phyloP scores from a whole-genome alignment of 2,113 vertebrate genomes.

The Panthera uncia region DNA sequence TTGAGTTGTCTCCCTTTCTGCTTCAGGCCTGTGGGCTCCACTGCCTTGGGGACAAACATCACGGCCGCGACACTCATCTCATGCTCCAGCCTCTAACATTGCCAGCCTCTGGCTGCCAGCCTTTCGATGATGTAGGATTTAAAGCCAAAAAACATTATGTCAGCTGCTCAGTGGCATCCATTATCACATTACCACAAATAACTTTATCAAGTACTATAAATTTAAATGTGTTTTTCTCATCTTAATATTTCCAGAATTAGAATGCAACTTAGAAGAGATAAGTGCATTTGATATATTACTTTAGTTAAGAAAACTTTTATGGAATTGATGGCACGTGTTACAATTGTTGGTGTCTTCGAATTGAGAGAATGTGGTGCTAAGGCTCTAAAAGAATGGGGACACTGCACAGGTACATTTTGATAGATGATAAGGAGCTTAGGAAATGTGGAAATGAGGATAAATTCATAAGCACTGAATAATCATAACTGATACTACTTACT shows the following conservation, averaged over 20 bases:
- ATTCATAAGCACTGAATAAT: slow-evolving; percentile 25
- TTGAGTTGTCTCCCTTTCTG: background rate
- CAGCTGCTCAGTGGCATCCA: background rate
- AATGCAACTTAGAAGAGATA: background rate
- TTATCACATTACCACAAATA: background rate
- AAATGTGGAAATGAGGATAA: slow-evolving; percentile 27
- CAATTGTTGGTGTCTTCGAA: background rate
- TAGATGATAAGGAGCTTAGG: slow-evolving; percentile 17
- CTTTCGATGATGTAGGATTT: background rate
- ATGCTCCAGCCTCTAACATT: background rate
- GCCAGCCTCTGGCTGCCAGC: background rate
- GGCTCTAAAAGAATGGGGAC: background rate
- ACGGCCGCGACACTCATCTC: background rate
- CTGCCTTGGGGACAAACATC: background rate
- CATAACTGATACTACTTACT: slow-evolving; percentile 18
- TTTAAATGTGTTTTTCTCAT: background rate
- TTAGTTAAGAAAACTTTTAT: background rate
- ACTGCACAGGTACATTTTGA: background rate
- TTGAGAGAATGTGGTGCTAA: background rate
- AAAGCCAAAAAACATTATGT: background rate
- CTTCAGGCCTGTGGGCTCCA: background rate
- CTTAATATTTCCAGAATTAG: slow-evolving; percentile 25
- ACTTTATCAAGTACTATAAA: background rate
- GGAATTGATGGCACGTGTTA: background rate
- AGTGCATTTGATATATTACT: background rate